These are phyloP conservation scores for Perdita meconis DNA, from an alignment of 2,888 invertebrate species.

Conservation along the genomic window DNA sequence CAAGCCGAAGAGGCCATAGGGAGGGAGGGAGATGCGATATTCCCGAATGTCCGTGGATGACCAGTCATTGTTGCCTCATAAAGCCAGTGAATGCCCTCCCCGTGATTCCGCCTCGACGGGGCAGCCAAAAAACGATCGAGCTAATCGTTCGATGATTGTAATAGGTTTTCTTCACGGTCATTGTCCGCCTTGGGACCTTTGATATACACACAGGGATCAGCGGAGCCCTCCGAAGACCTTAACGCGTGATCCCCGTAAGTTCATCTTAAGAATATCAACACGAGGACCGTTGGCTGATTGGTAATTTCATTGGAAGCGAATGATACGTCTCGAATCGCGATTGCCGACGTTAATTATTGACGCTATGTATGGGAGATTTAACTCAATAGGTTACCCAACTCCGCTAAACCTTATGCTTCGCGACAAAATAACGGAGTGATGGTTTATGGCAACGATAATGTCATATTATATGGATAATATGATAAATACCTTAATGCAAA, in stretches of 20 bases:
- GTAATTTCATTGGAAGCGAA: slow-evolving; percentile 20
- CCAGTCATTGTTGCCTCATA: slow-evolving; percentile 78
- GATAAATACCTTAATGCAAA: neutral
- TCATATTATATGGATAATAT: neutral
- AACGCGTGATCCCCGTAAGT: neutral
- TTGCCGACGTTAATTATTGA: neutral
- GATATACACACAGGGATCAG: slow-evolving; percentile 19
- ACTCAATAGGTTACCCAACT: neutral
- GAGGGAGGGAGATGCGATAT: slow-evolving; percentile 33
- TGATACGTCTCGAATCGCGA: neutral
- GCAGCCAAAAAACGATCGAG: slow-evolving; percentile 74
- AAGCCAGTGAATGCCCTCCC: slow-evolving; percentile 74
- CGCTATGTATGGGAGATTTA: neutral
- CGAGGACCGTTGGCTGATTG: slow-evolving; percentile 27
- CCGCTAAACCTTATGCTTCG: neutral
- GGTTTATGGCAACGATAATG: neutral
- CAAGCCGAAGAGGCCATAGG: slow-evolving; percentile 1
- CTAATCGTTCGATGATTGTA: slow-evolving; percentile 80
- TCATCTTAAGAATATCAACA: slow-evolving; percentile 18
- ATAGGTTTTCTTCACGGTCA: slow-evolving; percentile 78
- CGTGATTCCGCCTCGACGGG: slow-evolving; percentile 66
- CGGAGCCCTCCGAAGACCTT: neutral
- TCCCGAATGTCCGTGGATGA: slow-evolving; percentile 67
- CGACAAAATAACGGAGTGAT: neutral
- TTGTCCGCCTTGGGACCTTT: slow-evolving; percentile 66